These are phyloP conservation scores for Linnaemya tessellans DNA, from an alignment of 2,888 invertebrate species.

Conservation along the genomic window DNA sequence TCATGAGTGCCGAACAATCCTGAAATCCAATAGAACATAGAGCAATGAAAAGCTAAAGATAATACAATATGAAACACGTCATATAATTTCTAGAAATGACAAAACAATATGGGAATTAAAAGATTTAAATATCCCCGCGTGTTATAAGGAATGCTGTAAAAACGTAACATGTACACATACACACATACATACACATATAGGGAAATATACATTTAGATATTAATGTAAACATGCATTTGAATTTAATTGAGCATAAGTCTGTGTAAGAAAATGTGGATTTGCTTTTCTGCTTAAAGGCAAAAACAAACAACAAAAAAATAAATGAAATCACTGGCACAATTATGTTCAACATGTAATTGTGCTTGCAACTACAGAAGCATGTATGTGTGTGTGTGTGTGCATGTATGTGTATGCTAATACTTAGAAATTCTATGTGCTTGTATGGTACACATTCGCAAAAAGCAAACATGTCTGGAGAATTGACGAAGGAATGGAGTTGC, in stretches of 20 bases:
- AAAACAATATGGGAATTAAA: too few relatives aligned
- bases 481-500: neutral
- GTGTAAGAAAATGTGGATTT: neutral
- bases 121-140: too few relatives aligned
- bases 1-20: too few relatives aligned
- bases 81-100: too few relatives aligned
- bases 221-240: slow-evolving; percentile 4
- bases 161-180: neutral
- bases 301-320: neutral
- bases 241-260: slow-evolving; percentile 17
- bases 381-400: neutral
- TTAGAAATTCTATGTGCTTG: too few relatives aligned
- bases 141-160: neutral
- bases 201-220: neutral
- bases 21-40: too few relatives aligned
- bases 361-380: slow-evolving; percentile 37
- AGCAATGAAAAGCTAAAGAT: too few relatives aligned
- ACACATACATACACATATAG: neutral
- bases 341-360: slow-evolving; percentile 50
- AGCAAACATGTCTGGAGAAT: too few relatives aligned
- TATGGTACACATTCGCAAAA: too few relatives aligned
- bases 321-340: slow-evolving; percentile 45
- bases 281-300: neutral
- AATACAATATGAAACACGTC: too few relatives aligned
- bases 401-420: neutral